phyloP scores from a whole-genome alignment of 2,113 vertebrate genomes.

The Lontra canadensis region DNA sequence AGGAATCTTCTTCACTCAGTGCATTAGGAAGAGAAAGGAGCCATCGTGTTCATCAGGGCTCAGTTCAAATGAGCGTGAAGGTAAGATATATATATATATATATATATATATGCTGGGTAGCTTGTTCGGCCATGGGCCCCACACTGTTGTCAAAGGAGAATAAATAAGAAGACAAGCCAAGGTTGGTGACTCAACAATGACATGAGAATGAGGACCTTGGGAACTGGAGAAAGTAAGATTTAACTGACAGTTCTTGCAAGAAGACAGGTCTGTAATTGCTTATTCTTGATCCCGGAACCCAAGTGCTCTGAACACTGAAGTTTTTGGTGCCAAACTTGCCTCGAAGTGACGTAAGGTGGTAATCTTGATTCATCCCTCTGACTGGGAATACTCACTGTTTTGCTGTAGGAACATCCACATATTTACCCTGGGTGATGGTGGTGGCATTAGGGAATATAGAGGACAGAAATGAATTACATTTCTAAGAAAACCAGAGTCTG shows the following conservation, averaged over 20 bases:
- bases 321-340: not conserved
- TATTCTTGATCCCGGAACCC: not conserved
- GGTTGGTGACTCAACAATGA: not conserved
- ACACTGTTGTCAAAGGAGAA: fast-evolving
- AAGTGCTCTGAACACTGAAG: not conserved
- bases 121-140: no score
- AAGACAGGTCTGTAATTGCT: not conserved
- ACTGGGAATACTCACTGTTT: not conserved
- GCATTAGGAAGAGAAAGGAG: not conserved
- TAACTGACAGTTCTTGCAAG: not conserved
- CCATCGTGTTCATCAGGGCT: not conserved
- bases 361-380: not conserved
- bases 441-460: not conserved
- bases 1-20: not conserved
- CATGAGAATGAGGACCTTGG: not conserved
- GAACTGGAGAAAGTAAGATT: not conserved
- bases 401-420: not conserved
- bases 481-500: not conserved
- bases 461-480: not conserved
- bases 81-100: not conserved
- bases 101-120: fast-evolving
- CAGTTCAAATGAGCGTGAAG: not conserved
- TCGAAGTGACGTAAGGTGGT: not conserved
- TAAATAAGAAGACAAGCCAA: not conserved
- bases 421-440: not conserved